phyloP scores from a whole-genome alignment of 37 sponge, comb jelly and placozoan genomes.

The Chondrilla cf. caribensis region DNA sequence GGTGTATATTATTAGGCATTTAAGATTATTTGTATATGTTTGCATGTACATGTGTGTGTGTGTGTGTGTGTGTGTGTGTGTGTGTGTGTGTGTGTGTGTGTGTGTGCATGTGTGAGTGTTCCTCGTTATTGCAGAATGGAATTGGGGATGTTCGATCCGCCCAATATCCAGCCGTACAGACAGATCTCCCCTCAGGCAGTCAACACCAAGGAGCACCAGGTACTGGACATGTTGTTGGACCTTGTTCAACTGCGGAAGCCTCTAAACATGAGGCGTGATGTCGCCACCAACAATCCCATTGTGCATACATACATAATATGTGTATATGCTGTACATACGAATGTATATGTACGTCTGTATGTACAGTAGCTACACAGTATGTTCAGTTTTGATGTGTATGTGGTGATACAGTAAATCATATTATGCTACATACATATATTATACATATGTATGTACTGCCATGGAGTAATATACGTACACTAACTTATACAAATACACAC shows the following conservation, averaged over 20 bases:
- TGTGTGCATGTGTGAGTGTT: slow-evolving; percentile 2
- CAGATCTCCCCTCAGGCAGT: slow-evolving; percentile 44
- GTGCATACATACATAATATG: too few relatives aligned
- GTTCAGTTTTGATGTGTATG: not conserved
- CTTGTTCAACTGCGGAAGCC: not conserved
- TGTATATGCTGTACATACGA: too few relatives aligned
- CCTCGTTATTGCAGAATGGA: slow-evolving; percentile 33
- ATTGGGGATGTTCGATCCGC: slow-evolving; percentile 78
- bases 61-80: not conserved
- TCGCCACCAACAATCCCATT: too few relatives aligned
- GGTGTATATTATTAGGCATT: not conserved
- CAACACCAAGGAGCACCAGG: slow-evolving; percentile 58
- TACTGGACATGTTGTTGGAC: too few relatives aligned
- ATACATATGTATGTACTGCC: too few relatives aligned
- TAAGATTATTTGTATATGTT: not conserved
- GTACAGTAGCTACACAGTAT: too few relatives aligned
- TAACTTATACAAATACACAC: too few relatives aligned
- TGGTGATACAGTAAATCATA: not conserved
- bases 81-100: not conserved
- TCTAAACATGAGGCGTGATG: not conserved
- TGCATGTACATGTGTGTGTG: not conserved
- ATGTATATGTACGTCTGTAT: too few relatives aligned
- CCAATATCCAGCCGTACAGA: slow-evolving; percentile 45
- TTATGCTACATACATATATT: not conserved
- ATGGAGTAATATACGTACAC: too few relatives aligned